phyloP scores from a whole-genome alignment of 2,113 vertebrate genomes.

The Grammomys surdaster region DNA sequence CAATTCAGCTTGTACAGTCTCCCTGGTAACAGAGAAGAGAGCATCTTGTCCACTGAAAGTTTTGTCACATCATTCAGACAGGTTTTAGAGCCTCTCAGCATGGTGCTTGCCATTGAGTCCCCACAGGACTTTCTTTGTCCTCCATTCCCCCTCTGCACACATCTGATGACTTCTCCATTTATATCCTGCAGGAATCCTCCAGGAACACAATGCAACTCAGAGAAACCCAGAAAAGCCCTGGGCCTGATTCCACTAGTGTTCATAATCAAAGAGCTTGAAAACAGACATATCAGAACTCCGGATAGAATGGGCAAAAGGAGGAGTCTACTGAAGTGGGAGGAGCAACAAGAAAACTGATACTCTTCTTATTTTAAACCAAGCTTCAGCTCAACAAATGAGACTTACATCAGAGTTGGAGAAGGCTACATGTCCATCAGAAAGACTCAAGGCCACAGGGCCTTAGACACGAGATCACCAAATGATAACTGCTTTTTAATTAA shows the following conservation, averaged over 20 bases:
- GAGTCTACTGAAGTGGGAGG: neutral
- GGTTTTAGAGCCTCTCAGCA: slow-evolving; percentile 60
- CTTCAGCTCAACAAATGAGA: slow-evolving; percentile 24
- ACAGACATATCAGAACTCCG: slow-evolving; percentile 35
- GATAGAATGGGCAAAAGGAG: neutral
- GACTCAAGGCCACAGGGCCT: neutral
- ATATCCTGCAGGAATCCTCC: slow-evolving; percentile 57
- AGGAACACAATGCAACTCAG: slow-evolving; percentile 59
- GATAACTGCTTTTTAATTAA: neutral
- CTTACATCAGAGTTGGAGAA: neutral
- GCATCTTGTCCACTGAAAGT: slow-evolving; percentile 54
- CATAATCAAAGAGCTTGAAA: slow-evolving; percentile 50
- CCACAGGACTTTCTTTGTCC: slow-evolving; percentile 60
- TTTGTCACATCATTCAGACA: slow-evolving; percentile 73
- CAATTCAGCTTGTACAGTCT: slow-evolving; percentile 72
- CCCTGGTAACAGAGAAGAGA: slow-evolving; percentile 71
- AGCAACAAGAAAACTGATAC: neutral
- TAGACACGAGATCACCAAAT: neutral
- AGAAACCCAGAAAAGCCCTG: slow-evolving; percentile 74
- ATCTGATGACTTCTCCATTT: slow-evolving; percentile 18
- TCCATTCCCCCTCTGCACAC: slow-evolving; percentile 70
- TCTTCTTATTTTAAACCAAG: neutral
- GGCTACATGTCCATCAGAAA: neutral
- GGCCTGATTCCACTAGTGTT: slow-evolving; percentile 53
- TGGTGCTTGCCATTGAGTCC: slow-evolving; percentile 55